Percentiles rank a stretch among this genome's conserved stretches.
These are phyloP conservation scores for Lanius collurio DNA, from an alignment of 2,113 vertebrate species.

Conservation along the genomic window DNA sequence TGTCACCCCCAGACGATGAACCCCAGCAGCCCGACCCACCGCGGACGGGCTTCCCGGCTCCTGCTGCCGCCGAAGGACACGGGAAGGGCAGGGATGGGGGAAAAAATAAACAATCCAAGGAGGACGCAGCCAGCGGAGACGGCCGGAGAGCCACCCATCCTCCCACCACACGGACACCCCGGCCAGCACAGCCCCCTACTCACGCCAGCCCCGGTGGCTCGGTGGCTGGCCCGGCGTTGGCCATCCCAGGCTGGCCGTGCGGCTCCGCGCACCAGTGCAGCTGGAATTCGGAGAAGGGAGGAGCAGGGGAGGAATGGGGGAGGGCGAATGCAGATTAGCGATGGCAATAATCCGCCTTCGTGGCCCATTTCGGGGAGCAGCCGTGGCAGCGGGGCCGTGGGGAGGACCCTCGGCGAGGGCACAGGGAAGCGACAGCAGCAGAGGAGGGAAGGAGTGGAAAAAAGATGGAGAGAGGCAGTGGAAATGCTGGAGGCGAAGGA, in stretches of 20 bases:
- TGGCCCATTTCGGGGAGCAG: not conserved
- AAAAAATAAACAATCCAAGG: not conserved
- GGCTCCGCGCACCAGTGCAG: not conserved
- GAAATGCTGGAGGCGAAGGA: not conserved
- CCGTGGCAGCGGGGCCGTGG: not conserved
- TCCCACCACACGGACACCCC: not conserved
- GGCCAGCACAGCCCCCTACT: not conserved
- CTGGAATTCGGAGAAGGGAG: constrained; percentile 1
- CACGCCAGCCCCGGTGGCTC: not conserved
- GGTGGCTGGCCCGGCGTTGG: not conserved
- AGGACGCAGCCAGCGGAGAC: not conserved
- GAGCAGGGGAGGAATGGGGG: not conserved
- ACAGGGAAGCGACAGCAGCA: not conserved
- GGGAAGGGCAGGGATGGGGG: constrained; percentile 20
- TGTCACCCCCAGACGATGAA: not conserved
- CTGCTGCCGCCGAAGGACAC: constrained; percentile 2
- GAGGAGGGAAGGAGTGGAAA: not conserved
- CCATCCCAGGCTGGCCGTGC: fast-evolving
- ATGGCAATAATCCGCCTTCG: not conserved
- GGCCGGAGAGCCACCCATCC: not conserved
- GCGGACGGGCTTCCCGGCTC: not conserved
- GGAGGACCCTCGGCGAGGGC: not conserved
- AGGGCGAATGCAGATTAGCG: constrained; percentile 29
- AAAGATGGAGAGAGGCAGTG: not conserved
- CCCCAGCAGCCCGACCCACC: not conserved